These are phyloP conservation scores for Rhinolophus sinicus DNA, from an alignment of 2,113 vertebrate species.

Conservation along the genomic window DNA sequence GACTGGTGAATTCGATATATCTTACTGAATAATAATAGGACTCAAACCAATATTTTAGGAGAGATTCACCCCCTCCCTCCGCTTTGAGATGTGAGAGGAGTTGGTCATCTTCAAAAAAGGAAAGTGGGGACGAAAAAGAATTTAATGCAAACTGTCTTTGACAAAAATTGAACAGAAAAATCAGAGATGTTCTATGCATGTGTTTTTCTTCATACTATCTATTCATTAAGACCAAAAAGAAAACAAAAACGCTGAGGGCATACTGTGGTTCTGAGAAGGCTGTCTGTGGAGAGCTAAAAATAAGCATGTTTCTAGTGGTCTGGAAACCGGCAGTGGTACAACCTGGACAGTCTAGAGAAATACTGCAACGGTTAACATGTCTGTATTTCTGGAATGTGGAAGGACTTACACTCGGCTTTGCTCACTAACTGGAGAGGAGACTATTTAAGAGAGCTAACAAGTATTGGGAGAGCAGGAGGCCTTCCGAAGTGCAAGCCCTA, in stretches of 20 bases:
- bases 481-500: not conserved
- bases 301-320: not conserved
- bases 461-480: not conserved
- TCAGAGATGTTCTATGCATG: not conserved
- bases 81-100: not conserved
- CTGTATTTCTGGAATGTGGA: not conserved
- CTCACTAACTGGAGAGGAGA: not conserved
- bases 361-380: fast-evolving
- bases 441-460: not conserved
- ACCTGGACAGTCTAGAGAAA: not conserved
- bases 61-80: not conserved
- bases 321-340: not conserved
- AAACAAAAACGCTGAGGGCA: not conserved
- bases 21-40: not conserved
- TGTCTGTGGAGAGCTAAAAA: not conserved
- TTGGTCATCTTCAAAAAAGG: not conserved
- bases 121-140: not conserved
- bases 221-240: not conserved
- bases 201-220: not conserved
- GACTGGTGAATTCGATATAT: not conserved
- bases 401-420: not conserved
- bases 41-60: not conserved
- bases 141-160: not conserved
- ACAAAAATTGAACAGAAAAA: not conserved
- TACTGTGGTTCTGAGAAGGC: not conserved